Percentiles rank a stretch among this genome's conserved stretches.
Conservation (phyloP, 2,797 vertebrate genomes). For the Acomys russatus region DNA sequence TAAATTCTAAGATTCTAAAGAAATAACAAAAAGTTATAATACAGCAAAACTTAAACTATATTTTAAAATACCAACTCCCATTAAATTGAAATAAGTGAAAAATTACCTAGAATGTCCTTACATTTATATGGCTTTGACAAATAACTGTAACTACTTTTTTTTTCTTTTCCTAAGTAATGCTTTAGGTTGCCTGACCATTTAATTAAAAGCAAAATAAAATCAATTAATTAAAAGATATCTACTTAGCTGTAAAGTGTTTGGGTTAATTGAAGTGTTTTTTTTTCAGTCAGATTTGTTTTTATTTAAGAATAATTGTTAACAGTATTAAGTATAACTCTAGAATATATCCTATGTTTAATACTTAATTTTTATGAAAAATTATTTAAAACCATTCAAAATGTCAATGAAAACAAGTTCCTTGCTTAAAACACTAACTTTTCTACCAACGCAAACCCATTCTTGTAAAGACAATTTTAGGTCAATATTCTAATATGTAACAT, state of each 20-base stretch:
- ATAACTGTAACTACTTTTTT: neutral
- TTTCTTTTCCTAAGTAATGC: constrained; percentile 23
- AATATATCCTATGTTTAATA: constrained; percentile 1
- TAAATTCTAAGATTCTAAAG: neutral
- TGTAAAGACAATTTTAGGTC: neutral
- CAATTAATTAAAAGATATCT: constrained; percentile 73
- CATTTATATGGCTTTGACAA: neutral
- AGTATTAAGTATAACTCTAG: constrained; percentile 16
- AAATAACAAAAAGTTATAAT: neutral
- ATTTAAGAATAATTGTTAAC: constrained; percentile 55
- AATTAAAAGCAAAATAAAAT: constrained; percentile 70
- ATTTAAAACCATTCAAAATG: neutral
- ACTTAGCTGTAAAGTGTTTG: constrained; percentile 29
- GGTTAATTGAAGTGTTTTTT: constrained; percentile 65
- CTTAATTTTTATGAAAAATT: constrained; percentile 18
- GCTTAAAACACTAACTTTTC: neutral
- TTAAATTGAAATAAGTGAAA: neutral
- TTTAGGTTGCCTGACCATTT: constrained; percentile 47
- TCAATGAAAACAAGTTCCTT: neutral
- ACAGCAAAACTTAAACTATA: neutral
- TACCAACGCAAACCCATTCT: neutral
- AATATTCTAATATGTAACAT: neutral
- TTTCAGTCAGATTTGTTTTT: neutral
- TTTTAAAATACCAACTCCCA: neutral
- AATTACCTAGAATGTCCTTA: neutral